Conservation (phyloP, 2,113 vertebrate genomes). For the human region GRCh38 chr17:14137501-14138000, state of each 20-base stretch:
- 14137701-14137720: neutral
- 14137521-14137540: neutral
- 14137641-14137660: neutral
- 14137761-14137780: neutral
- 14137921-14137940: neutral
- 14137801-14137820: neutral
- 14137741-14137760: neutral
- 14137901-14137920: conserved; percentile 8
- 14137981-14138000: neutral
- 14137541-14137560: conserved; percentile 3
- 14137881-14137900: neutral
- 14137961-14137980: neutral
- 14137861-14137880: neutral
- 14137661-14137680: neutral
- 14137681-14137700: neutral
- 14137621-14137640: neutral
- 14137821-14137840: neutral
- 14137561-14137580: neutral
- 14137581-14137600: neutral
- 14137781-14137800: neutral
- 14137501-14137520: neutral
- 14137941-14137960: neutral
- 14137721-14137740: neutral
- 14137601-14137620: neutral
- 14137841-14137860: neutral